These are phyloP conservation scores for Congeria kusceri DNA, from an alignment of 2,888 invertebrate genomes.

Conservation along the genomic window DNA sequence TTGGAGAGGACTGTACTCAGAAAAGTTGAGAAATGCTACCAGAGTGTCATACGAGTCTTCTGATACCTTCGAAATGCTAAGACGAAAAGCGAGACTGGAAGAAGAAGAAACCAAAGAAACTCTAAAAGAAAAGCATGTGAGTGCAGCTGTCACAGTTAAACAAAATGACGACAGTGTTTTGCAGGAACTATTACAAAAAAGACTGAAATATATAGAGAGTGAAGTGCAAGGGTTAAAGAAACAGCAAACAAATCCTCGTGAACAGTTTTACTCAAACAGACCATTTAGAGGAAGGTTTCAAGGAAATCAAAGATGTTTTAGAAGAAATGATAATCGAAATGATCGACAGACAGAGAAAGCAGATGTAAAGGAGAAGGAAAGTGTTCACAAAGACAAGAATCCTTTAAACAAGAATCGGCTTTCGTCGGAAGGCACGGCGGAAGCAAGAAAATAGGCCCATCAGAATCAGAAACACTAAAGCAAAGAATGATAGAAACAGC, in stretches of 20 bases:
- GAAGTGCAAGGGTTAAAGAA: not conserved
- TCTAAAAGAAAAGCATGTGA: not conserved
- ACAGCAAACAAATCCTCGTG: not conserved
- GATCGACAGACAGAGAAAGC: not conserved
- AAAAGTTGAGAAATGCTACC: conserved; percentile 6
- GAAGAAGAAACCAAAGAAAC: not conserved
- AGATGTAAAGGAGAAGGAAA: not conserved
- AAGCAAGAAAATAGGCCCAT: not conserved
- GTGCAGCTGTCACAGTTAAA: not conserved
- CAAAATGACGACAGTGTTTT: not conserved
- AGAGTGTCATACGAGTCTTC: conserved; percentile 2
- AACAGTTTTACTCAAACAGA: not conserved
- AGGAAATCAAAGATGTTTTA: not conserved
- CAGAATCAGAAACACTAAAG: not conserved
- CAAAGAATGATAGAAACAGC: not conserved
- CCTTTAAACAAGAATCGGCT: not conserved
- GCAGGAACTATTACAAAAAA: conserved; percentile 2
- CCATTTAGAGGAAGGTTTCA: not conserved
- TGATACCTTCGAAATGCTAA: conserved; percentile 5
- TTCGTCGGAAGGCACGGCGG: conserved; percentile 4
- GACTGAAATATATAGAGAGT: not conserved
- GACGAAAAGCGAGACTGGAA: not conserved
- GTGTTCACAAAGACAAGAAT: not conserved
- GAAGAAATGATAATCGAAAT: not conserved
- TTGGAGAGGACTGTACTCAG: not conserved